Percentiles rank a stretch among this genome's conserved stretches.
phyloP scores from a whole-genome alignment of 2,113 vertebrate genomes.

The Vanacampus margaritifer region DNA sequence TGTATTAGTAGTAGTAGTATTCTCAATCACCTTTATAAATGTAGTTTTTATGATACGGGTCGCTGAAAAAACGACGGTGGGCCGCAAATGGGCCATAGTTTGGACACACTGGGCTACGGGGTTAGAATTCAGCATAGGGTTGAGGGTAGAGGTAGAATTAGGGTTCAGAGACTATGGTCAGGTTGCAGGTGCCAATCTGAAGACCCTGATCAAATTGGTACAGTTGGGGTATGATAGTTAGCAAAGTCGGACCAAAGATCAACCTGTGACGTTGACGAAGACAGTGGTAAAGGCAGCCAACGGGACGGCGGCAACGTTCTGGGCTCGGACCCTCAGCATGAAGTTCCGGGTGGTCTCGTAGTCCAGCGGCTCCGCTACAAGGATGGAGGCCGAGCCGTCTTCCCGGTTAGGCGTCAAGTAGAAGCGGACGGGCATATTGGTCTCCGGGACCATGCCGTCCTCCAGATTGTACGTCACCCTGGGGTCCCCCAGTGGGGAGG shows the following conservation, averaged over 20 bases:
- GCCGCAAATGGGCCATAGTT: too few species aligned
- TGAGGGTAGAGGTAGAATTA: too few species aligned
- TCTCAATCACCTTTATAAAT: too few species aligned
- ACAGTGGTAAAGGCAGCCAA: slow-evolving; percentile 80
- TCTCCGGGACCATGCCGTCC: slow-evolving; percentile 84
- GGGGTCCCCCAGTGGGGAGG: slow-evolving; percentile 82
- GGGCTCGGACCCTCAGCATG: slow-evolving; percentile 79
- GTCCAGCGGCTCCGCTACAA: slow-evolving; percentile 84
- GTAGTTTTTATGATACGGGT: too few species aligned
- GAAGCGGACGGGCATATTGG: slow-evolving; percentile 86
- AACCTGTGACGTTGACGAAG: slow-evolving; percentile 82
- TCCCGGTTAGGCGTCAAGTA: slow-evolving; percentile 86
- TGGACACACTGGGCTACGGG: too few species aligned
- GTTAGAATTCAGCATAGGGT: too few species aligned
- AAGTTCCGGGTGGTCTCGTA: slow-evolving; percentile 83
- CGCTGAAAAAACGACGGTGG: too few species aligned
- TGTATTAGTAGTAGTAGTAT: too few species aligned
- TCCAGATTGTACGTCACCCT: slow-evolving; percentile 84
- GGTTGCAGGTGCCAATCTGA: too few species aligned
- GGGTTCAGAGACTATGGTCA: too few species aligned
- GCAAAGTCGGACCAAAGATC: not conserved
- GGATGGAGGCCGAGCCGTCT: slow-evolving; percentile 82
- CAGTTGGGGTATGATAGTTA: too few species aligned
- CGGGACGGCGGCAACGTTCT: slow-evolving; percentile 83
- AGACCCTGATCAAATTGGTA: too few species aligned